A percentile compares a stretch with the other conserved stretches of the same genome.
Evolutionary conservation across 2,888 invertebrate species (phyloP).

Genomic region (Eurois occulta): DNA sequence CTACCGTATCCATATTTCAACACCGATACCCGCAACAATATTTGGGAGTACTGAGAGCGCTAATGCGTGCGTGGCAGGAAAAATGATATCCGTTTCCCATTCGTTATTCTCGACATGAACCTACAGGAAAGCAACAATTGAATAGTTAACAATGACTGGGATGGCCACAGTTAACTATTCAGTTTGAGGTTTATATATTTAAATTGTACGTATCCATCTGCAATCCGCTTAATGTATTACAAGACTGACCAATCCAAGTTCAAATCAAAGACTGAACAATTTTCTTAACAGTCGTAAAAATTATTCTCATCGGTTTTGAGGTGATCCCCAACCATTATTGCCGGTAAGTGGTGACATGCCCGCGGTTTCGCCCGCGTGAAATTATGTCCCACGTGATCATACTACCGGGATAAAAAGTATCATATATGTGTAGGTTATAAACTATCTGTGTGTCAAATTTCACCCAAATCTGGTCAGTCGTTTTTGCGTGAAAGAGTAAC

Average conservation of each 20-base stretch:
- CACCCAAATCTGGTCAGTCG: too few relatives aligned
- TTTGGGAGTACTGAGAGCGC: conserved; percentile 84
- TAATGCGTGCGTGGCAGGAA: conserved; percentile 87
- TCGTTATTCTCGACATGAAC: conserved; percentile 76
- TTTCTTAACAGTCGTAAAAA: neutral
- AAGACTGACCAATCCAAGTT: neutral
- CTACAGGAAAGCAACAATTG: conserved; percentile 72
- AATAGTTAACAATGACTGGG: conserved; percentile 70
- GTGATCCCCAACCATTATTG: neutral
- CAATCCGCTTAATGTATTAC: neutral
- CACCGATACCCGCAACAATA: conserved; percentile 85
- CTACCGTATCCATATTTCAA: conserved; percentile 88
- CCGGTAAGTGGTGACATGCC: too few relatives aligned
- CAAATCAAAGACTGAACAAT: neutral
- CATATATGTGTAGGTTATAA: too few relatives aligned
- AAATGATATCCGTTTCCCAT: conserved; percentile 78
- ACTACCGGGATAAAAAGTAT: too few relatives aligned
- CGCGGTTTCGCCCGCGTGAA: too few relatives aligned
- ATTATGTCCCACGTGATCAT: too few relatives aligned
- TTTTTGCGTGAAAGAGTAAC: too few relatives aligned
- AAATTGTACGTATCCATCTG: neutral
- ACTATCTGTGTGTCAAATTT: too few relatives aligned
- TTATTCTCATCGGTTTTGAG: neutral
- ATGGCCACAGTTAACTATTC: neutral
- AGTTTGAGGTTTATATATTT: conserved; percentile 2